phyloP scores from a whole-genome alignment of 2,797 vertebrate genomes.

The Falco naumanni region DNA sequence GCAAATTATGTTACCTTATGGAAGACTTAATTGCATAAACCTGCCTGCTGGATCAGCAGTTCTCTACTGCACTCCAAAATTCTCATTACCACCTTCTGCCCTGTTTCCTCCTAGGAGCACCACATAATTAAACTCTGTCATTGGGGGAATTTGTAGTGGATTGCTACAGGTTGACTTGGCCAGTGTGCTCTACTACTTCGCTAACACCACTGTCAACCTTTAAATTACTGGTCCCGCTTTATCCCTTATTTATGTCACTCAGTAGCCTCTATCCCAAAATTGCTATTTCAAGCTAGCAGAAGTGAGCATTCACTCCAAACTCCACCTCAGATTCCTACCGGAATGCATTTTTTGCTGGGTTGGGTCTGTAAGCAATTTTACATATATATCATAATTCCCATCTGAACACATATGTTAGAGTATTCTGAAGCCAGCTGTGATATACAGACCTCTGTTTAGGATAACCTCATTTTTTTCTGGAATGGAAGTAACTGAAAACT shows the following conservation, averaged over 20 bases:
- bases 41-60: not conserved
- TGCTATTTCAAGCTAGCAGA: not conserved
- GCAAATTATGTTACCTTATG: not conserved
- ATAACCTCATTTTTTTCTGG: not conserved
- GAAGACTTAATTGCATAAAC: not conserved
- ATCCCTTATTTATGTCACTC: not conserved
- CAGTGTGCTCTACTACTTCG: not conserved
- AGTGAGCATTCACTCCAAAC: not conserved
- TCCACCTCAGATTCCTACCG: not conserved
- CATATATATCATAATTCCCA: not conserved
- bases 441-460: not conserved
- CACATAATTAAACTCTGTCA: not conserved
- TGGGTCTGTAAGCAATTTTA: not conserved
- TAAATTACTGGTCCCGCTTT: not conserved
- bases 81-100: not conserved
- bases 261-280: not conserved
- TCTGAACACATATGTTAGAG: not conserved
- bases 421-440: slow-evolving; percentile 28
- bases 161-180: not conserved
- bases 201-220: not conserved
- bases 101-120: not conserved
- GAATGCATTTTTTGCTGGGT: not conserved
- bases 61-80: not conserved
- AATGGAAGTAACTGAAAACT: not conserved
- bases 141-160: not conserved